Evolutionary conservation across 2,888 invertebrate genomes (phyloP), one percentile per base, ranked within the genome.

Genomic region (Elmis aenea): DNA sequence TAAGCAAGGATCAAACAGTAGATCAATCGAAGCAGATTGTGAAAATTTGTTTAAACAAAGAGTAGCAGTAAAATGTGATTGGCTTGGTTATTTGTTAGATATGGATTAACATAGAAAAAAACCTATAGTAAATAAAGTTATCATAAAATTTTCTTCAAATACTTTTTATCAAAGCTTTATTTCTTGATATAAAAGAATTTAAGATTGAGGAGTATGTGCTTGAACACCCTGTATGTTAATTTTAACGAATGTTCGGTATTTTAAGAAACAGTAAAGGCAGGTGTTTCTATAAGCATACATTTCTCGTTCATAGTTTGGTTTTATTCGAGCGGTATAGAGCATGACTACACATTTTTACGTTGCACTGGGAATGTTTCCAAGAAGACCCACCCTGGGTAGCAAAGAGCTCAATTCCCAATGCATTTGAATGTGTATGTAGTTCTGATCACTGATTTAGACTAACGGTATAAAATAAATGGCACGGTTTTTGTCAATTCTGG

Each of bases 291-390:
- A 42, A 46, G 46, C 42, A 48, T 38, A 50, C 48, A 47, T 47
- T 34, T 42, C 36, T 45, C 46, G 37, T 42, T 40, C 48, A 42
- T 40, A 38, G 46, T 34, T 48, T 38, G 41, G 47, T 49, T 50
- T 52, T 51, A 55, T 58, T 53, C 51, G 48, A 52, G 48, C 55
- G 47, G 51, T 51, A 52, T 51, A 53, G 39, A 52, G 46, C 42
- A 54, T 59, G 59, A 59, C 57, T 58, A 30, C 33, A 46, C 57
- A 55, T 46, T 54, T 54, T 56, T 50, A 37, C 31, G 35, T 37
- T 46, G 48, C 46, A 53, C 36, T 47, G 50, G 47, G 50, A 54
- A 55, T 51, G 42, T 50, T 56, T 56, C 55, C 50, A 46, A 51
- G 55, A 57, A 57, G 50, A 46, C 52, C 55, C 51, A 57, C 55